phyloP scores from a whole-genome alignment of 1,140 invertebrate genomes.

The Drosophila sechellia region DNA sequence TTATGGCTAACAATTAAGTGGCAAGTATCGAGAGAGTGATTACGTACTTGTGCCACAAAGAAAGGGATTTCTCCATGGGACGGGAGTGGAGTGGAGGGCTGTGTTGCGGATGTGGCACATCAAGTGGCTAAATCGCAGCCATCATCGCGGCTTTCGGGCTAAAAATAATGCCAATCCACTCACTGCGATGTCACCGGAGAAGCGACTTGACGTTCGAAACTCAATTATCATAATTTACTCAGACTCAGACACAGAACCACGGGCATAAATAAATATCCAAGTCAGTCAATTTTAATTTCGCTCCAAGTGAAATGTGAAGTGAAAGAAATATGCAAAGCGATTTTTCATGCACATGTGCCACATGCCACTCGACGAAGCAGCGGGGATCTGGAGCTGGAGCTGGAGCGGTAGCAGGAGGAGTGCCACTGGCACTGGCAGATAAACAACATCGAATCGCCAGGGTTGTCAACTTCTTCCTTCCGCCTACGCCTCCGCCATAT shows the following conservation, averaged over 20 bases:
- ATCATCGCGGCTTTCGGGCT: constrained; percentile 24
- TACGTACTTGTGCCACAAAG: constrained; percentile 35
- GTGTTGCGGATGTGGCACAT: background rate
- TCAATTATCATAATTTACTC: constrained; percentile 52
- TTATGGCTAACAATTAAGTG: constrained; percentile 69
- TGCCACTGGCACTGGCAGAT: background rate
- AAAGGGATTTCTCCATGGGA: background rate
- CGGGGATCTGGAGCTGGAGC: constrained; percentile 3
- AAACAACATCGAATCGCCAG: constrained; percentile 30
- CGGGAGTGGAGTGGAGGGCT: background rate
- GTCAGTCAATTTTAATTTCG: constrained; percentile 80
- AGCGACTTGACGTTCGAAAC: constrained; percentile 27
- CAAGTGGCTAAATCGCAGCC: constrained; percentile 38
- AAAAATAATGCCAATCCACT: constrained; percentile 18
- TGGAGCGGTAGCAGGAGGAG: background rate
- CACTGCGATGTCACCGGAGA: background rate
- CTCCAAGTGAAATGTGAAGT: constrained; percentile 75
- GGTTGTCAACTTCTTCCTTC: constrained; percentile 31
- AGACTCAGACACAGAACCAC: background rate
- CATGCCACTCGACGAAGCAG: constrained; percentile 7
- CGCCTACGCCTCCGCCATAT: background rate
- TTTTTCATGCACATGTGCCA: constrained; percentile 72
- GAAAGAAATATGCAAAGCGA: constrained; percentile 72
- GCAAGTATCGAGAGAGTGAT: constrained; percentile 49
- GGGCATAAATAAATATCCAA: constrained; percentile 68